Conservation (phyloP, 2,888 invertebrate species). For the Coleophora flavipennella region DNA sequence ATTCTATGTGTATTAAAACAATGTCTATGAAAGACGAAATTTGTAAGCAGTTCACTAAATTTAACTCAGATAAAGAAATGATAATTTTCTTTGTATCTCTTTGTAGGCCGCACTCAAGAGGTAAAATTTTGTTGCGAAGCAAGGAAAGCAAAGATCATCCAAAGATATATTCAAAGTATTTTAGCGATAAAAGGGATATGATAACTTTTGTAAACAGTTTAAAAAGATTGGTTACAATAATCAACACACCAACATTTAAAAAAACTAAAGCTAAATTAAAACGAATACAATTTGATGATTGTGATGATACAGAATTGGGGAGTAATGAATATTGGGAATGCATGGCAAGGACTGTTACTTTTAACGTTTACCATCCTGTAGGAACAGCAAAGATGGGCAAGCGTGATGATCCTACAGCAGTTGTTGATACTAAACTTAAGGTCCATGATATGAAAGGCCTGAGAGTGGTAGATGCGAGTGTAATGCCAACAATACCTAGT, state of each 20-base stretch:
- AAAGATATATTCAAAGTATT: slow-evolving; percentile 51
- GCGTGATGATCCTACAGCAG: slow-evolving; percentile 32
- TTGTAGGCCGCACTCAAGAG: slow-evolving; percentile 51
- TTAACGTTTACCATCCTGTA: slow-evolving; percentile 57
- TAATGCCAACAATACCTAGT: slow-evolving; percentile 60
- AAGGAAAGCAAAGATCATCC: slow-evolving; percentile 41
- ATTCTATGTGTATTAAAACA: slow-evolving; percentile 37
- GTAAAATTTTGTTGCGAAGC: slow-evolving; percentile 41
- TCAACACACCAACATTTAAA: slow-evolving; percentile 43
- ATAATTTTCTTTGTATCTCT: slow-evolving; percentile 50
- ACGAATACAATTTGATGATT: slow-evolving; percentile 42
- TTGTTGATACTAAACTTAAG: slow-evolving; percentile 42
- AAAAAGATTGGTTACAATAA: slow-evolving; percentile 42
- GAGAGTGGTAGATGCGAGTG: slow-evolving; percentile 54
- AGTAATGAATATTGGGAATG: slow-evolving; percentile 58
- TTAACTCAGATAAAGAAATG: slow-evolving; percentile 48
- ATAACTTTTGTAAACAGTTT: slow-evolving; percentile 39
- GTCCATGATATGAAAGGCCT: slow-evolving; percentile 40
- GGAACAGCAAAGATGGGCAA: slow-evolving; percentile 61
- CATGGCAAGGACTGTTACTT: slow-evolving; percentile 53
- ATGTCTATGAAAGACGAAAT: slow-evolving; percentile 44
- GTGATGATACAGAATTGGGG: slow-evolving; percentile 38
- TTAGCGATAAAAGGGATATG: slow-evolving; percentile 48
- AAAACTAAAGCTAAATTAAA: slow-evolving; percentile 38
- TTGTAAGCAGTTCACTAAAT: slow-evolving; percentile 44